Conservation (phyloP, 2,113 vertebrate genomes). For the Oxyruncus cristatus region DNA sequence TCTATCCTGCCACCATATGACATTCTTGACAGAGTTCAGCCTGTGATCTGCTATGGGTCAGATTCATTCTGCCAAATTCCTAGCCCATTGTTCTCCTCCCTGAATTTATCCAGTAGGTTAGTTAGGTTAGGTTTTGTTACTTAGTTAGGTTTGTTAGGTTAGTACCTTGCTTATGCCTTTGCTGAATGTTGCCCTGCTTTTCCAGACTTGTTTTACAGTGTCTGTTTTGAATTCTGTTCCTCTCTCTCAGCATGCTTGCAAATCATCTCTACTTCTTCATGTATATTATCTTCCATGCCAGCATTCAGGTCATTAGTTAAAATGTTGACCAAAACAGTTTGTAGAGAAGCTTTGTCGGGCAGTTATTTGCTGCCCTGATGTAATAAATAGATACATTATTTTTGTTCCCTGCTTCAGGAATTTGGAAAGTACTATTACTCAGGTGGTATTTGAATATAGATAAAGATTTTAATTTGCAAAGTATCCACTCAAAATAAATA, state of each 20-base stretch:
- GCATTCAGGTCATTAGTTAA: neutral
- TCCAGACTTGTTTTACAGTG: neutral
- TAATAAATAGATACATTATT: neutral
- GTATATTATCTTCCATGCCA: neutral
- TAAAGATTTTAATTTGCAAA: neutral
- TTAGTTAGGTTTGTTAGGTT: neutral
- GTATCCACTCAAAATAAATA: neutral
- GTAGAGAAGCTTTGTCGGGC: neutral
- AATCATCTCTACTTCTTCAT: neutral
- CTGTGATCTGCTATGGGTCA: neutral
- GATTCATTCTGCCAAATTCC: neutral
- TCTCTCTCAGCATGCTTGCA: fast-evolving
- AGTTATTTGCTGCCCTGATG: neutral
- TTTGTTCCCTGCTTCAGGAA: neutral
- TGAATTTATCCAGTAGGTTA: neutral
- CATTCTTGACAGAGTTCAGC: neutral
- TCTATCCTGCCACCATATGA: neutral
- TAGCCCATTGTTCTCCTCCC: neutral
- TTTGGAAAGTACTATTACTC: neutral
- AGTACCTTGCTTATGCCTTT: neutral
- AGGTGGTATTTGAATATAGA: neutral
- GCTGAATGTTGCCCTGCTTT: neutral
- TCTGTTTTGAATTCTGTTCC: neutral
- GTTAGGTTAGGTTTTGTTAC: too few species aligned
- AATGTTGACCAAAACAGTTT: neutral